A percentile compares a stretch with the other conserved stretches of the same genome.
phyloP scores from a whole-genome alignment of 1,140 invertebrate species.

The Trichoplusia ni region DNA sequence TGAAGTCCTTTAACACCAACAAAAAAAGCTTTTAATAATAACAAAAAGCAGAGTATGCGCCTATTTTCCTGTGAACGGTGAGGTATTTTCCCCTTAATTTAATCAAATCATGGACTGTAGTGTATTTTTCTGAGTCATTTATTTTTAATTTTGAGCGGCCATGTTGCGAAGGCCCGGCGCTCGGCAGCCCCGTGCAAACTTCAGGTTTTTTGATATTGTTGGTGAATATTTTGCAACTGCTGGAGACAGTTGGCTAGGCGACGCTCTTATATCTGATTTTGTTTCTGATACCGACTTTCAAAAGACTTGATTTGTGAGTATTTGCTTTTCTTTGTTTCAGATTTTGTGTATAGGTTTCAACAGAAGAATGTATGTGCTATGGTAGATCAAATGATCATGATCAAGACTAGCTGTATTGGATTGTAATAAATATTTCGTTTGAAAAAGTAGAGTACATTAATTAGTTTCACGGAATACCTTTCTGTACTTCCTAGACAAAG shows the following conservation, averaged over 20 bases:
- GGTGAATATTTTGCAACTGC: too few relatives aligned
- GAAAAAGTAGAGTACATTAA: not conserved
- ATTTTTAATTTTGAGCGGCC: slow-evolving; percentile 70
- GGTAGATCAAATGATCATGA: too few relatives aligned
- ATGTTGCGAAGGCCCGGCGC: slow-evolving; percentile 8
- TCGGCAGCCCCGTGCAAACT: too few relatives aligned
- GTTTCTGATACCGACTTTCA: too few relatives aligned
- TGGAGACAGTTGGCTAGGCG: too few relatives aligned
- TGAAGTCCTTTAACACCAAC: slow-evolving; percentile 50
- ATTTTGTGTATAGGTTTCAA: too few relatives aligned
- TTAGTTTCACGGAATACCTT: not conserved
- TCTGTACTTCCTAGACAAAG: too few relatives aligned
- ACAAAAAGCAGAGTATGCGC: slow-evolving; percentile 45
- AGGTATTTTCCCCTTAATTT: slow-evolving; percentile 76
- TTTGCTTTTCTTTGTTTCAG: too few relatives aligned
- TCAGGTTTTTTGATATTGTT: slow-evolving; percentile 14
- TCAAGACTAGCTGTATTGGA: not conserved
- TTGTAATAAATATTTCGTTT: not conserved
- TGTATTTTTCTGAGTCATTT: slow-evolving; percentile 76
- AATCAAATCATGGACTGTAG: slow-evolving; percentile 73
- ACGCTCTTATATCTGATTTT: too few relatives aligned
- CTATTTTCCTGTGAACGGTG: slow-evolving; percentile 38
- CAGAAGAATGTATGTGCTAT: too few relatives aligned
- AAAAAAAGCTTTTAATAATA: slow-evolving; percentile 69
- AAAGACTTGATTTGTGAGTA: too few relatives aligned